A percentile compares a stretch with the other conserved stretches of the same genome.
Evolutionary conservation across 2,113 vertebrate genomes (phyloP).

Genomic region (Taxidea taxus): DNA sequence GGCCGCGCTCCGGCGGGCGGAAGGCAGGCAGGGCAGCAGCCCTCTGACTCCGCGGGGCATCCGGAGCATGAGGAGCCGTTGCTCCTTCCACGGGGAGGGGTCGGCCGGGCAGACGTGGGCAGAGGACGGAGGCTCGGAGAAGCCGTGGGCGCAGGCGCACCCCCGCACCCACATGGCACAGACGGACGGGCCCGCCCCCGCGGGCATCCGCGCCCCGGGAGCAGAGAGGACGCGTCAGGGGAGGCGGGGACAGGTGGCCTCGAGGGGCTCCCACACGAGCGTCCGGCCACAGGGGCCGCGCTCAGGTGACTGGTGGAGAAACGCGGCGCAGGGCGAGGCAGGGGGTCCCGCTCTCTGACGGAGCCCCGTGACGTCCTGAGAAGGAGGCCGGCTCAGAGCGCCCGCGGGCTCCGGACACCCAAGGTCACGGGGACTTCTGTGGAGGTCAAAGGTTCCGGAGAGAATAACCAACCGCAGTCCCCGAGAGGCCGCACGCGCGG

Average conservation of each 20-base stretch:
- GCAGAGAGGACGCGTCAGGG: rapidly evolving
- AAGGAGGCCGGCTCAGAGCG: rapidly evolving
- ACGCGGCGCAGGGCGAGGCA: rapidly evolving
- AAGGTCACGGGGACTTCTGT: not conserved
- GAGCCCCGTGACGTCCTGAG: rapidly evolving
- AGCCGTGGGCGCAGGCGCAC: rapidly evolving
- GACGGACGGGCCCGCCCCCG: rapidly evolving
- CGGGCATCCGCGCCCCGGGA: rapidly evolving
- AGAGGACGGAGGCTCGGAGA: not conserved
- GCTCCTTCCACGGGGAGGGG: rapidly evolving
- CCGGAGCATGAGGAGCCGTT: not conserved
- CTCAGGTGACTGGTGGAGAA: rapidly evolving
- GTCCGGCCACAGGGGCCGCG: rapidly evolving
- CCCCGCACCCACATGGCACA: rapidly evolving
- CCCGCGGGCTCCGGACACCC: no score
- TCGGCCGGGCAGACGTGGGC: not conserved
- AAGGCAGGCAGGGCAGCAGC: no score
- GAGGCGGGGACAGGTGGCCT: rapidly evolving
- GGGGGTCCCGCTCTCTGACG: rapidly evolving
- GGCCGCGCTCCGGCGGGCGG: rapidly evolving
- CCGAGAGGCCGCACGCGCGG: rapidly evolving
- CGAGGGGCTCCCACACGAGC: rapidly evolving
- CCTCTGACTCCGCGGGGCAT: rapidly evolving
- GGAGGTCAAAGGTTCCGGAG: not conserved
- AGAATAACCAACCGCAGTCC: no score